These are phyloP conservation scores for Hyalella azteca DNA, from an alignment of 2,888 invertebrate genomes.

Conservation along the genomic window DNA sequence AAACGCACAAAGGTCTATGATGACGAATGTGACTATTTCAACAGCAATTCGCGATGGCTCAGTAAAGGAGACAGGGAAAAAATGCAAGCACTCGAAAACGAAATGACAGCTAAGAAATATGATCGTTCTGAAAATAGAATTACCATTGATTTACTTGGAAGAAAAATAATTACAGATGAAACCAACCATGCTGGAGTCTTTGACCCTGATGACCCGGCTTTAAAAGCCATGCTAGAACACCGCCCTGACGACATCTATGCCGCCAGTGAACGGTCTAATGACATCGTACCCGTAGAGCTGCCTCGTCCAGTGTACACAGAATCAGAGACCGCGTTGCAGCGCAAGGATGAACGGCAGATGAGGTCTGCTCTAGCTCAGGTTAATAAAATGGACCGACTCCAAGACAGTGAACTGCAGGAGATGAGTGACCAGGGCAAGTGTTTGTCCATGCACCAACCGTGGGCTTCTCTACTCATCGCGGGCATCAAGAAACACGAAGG, in stretches of 20 bases:
- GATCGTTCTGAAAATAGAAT: constrained; percentile 73
- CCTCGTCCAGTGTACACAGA: constrained; percentile 47
- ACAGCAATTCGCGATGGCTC: constrained; percentile 80
- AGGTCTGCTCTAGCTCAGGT: not conserved
- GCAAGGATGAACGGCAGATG: not conserved
- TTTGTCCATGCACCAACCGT: constrained; percentile 94
- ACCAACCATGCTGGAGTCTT: constrained; percentile 62
- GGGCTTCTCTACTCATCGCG: constrained; percentile 87
- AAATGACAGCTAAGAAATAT: constrained; percentile 73
- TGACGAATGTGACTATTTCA: constrained; percentile 92
- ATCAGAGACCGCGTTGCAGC: not conserved
- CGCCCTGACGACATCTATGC: constrained; percentile 57
- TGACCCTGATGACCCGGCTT: constrained; percentile 63
- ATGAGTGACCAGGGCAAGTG: constrained; percentile 87
- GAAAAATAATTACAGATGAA: constrained; percentile 67
- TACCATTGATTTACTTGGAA: constrained; percentile 77
- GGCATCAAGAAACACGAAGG: constrained; percentile 96
- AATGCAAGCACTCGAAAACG: constrained; percentile 72
- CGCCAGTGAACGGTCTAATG: constrained; percentile 40
- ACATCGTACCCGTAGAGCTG: constrained; percentile 44
- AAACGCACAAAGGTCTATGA: constrained; percentile 80
- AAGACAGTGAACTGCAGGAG: constrained; percentile 79
- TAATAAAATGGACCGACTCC: constrained; percentile 62
- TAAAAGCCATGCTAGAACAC: constrained; percentile 64
- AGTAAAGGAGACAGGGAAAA: constrained; percentile 73